Conservation (phyloP, 92 coral and sea anemone species). For the Zoanthus solanderi region DNA sequence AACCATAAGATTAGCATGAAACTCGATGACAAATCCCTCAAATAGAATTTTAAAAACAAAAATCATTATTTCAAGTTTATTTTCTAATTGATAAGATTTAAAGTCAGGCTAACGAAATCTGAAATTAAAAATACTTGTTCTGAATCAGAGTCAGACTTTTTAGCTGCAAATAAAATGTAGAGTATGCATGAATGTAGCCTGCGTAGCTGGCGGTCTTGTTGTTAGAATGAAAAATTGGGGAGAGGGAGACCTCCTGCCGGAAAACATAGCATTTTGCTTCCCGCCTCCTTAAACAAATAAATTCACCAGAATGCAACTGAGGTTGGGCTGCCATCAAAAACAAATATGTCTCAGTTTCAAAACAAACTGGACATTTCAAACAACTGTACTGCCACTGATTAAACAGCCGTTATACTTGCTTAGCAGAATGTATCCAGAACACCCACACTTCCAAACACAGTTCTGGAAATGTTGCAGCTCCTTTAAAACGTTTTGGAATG, state of each 20-base stretch:
- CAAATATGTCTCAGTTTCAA: too few relatives aligned
- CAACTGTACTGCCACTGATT: conserved; percentile 17
- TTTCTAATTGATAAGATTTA: neutral
- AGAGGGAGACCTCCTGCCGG: too few relatives aligned
- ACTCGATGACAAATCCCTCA: neutral
- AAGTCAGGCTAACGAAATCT: neutral
- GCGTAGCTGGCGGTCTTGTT: too few relatives aligned
- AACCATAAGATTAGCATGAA: neutral
- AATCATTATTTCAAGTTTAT: too few relatives aligned
- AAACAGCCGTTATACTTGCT: conserved; percentile 40
- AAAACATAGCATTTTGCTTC: too few relatives aligned
- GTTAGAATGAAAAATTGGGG: too few relatives aligned
- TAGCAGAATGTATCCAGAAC: conserved; percentile 20
- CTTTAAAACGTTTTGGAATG: conserved; percentile 56
- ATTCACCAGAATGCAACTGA: too few relatives aligned
- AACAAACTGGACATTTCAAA: neutral
- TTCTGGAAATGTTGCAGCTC: conserved; percentile 32
- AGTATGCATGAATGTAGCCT: neutral
- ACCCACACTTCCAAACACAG: conserved; percentile 42
- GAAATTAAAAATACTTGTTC: neutral
- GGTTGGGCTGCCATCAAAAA: too few relatives aligned
- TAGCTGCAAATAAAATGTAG: neutral
- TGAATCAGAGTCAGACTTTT: neutral
- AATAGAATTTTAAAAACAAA: neutral
- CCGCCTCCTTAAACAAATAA: too few relatives aligned